Evolutionary conservation across 1,140 invertebrate species (phyloP).

Genomic region (Apis dorsata): DNA sequence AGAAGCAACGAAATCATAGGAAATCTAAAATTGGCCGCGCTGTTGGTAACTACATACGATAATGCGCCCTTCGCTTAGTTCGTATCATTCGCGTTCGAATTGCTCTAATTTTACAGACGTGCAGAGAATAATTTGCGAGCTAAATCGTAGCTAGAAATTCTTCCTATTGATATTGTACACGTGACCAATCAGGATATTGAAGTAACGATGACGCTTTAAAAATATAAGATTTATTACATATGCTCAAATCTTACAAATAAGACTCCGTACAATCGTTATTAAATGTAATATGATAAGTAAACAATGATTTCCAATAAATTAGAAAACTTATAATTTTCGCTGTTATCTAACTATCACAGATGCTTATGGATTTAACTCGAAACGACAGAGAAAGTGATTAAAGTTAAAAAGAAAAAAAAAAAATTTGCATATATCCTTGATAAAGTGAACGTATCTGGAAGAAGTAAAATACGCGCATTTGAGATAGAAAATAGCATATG

Average conservation of each 20-base stretch:
- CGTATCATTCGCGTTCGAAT: constrained; percentile 18
- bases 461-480: not conserved
- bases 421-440: not conserved
- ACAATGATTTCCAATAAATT: constrained; percentile 32
- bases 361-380: constrained; percentile 7
- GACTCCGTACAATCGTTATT: constrained; percentile 37
- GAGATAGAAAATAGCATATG: constrained; percentile 16
- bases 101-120: constrained; percentile 33
- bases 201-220: constrained; percentile 38
- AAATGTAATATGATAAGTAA: constrained; percentile 1
- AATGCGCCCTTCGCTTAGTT: constrained; percentile 43
- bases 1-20: not conserved
- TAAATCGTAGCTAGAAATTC: not conserved
- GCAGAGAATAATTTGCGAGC: not conserved
- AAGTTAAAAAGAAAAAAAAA: not conserved
- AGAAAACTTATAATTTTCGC: constrained; percentile 24
- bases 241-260: constrained; percentile 56
- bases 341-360: constrained; percentile 30
- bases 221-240: constrained; percentile 70
- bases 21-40: constrained; percentile 3
- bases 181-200: not conserved
- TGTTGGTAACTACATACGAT: constrained; percentile 15
- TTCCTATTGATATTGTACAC: not conserved
- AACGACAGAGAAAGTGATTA: not conserved
- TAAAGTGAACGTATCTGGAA: not conserved